Base-by-base conservation (phyloP, 2,797 vertebrate species). In the Aldrovandia affinis region DNA sequence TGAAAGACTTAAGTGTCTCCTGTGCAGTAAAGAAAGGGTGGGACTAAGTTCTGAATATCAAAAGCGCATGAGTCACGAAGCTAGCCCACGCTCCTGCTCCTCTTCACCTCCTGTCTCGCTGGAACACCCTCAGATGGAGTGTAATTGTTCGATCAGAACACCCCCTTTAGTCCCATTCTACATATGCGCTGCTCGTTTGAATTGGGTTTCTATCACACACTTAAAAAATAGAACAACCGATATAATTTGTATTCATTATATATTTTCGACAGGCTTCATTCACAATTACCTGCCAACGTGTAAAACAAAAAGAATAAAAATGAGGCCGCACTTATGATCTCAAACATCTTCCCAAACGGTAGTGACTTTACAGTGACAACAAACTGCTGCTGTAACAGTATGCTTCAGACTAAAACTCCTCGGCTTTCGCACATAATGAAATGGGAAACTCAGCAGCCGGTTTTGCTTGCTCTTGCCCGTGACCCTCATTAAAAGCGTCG, bases 21-120 rank as follows among this genome's bases (percentile, higher is more conserved):
- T 47, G 22, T 77, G 33, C 42, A 12, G 47, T 50, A 12, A 12
- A 50, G 47, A 12, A 12, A 33, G 7, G 18, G 20, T 25, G 73
- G 20, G 39, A 77, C 22, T 77, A 12, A 77, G 20, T 77, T 18
- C 73, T 77, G 73, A 47, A 77, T 47, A 44, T 75, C 70, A n/a
- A 14, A 57, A 77, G 42, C n/a, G 73, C 2, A 39, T 77, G 39
- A 77, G 39, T 77, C 39, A 36, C n/a, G 14, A 7, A 80, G 50
- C 25, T 4, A 55, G 30, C 54, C 79, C 54, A 36, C 79, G 33
- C 79, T 59, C 54, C 78, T 61, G 18, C 79, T 81, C 55, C 54
- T 22, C 52, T 80, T 30, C 52, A 52, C 25, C 39, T 73, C 68
- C 68, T 73, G 68, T 42, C 33, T 14, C 68, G 18, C 68, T 42